Evolutionary conservation across 2,797 vertebrate genomes (phyloP), one percentile per base, ranked within the genome.

Genomic region (Diceros bicornis): DNA sequence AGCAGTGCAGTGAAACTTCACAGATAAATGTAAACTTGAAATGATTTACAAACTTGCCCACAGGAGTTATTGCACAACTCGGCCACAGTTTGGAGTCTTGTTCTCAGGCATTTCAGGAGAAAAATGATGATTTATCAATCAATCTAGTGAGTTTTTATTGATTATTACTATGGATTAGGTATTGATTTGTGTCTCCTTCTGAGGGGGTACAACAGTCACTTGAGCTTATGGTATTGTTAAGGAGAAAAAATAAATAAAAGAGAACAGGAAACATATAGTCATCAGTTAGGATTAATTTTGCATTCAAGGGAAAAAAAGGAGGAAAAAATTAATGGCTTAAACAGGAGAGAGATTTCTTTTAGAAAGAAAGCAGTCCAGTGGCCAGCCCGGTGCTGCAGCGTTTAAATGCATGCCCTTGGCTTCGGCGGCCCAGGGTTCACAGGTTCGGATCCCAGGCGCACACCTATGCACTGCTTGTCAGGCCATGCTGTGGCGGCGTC

Each of bases 21-120:
- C 5, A 95, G 57, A 82, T n/a, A 95, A 74, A 89, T 9, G 16
- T 71, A 34, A 96, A 95, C 10, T 1, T 87, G 78, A 71, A 72
- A 23, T 21, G n/a, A 69, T 79, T 85, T 69, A 89, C 18, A 86
- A 41, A 92, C 23, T 72, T 72, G 20, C 3, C 23, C 23, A 12
- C 11, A 27, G 34, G 21, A 5, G 0, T 91, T 32, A 74, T 90
- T 84, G 93, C 34, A 85, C 44, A 95, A 14, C 3, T 72, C 23
- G 68, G 4, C 3, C 59, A 78, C 23, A 85, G 9, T 85, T 72
- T 71, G 37, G 25, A 75, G 16, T 47, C 64, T 61, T 68, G 2
- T 66, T 17, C 12, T 37, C 72, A n/a, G 37, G n/a, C 88, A 81
- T 77, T 34, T 64, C 9, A n/a, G 52, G 4, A 71, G 25, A 41